Evolutionary conservation across 2,888 invertebrate species (phyloP).

Genomic region (Spilosoma lubricipeda): DNA sequence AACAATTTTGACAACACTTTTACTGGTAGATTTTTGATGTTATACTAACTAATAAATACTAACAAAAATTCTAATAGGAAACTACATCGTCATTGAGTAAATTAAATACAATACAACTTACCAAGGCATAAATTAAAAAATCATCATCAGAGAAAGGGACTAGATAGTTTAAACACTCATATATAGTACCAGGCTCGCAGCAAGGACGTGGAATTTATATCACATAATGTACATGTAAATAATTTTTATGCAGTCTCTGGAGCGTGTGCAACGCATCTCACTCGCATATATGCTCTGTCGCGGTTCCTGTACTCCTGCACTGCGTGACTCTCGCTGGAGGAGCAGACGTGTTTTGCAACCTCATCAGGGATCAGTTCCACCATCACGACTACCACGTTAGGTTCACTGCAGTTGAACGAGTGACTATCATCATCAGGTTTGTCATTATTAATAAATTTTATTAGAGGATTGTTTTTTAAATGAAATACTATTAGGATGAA

Average conservation of each 20-base stretch:
- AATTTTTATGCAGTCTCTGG: slow-evolving; percentile 90
- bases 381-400: slow-evolving; percentile 94
- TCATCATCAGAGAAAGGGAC: too few relatives aligned
- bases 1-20: not conserved
- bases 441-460: not conserved
- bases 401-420: slow-evolving; percentile 98
- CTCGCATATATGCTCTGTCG: slow-evolving; percentile 97
- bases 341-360: slow-evolving; percentile 97
- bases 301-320: slow-evolving; percentile 96
- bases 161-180: not conserved
- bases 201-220: not conserved
- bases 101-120: too few relatives aligned
- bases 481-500: too few relatives aligned
- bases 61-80: too few relatives aligned
- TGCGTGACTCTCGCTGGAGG: slow-evolving; percentile 97
- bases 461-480: too few relatives aligned
- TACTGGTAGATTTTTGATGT: not conserved
- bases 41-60: too few relatives aligned
- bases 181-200: not conserved
- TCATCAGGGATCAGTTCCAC: slow-evolving; percentile 98
- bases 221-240: not conserved
- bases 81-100: too few relatives aligned
- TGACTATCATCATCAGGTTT: slow-evolving; percentile 93
- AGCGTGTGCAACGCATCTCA: slow-evolving; percentile 95
- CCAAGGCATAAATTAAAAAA: not conserved